Conservation (phyloP, 1,140 invertebrate species). For the Trachymyrmex septentrionalis region DNA sequence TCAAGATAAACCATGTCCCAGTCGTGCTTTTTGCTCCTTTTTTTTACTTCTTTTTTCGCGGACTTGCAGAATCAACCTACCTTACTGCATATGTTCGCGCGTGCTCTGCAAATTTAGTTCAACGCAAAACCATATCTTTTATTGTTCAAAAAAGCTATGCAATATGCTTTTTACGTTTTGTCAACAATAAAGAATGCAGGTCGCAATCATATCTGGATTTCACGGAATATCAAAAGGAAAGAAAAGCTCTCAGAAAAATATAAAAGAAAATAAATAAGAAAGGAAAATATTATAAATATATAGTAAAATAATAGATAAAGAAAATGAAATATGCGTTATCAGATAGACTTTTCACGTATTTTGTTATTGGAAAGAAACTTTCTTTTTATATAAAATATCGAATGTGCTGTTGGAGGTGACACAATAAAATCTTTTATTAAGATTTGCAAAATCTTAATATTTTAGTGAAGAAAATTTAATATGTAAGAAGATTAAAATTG, state of each 20-base stretch:
- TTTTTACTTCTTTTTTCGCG: background rate
- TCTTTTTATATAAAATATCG: background rate
- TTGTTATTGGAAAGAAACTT: background rate
- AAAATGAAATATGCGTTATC: background rate
- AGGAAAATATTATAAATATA: conserved; percentile 3
- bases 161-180: conserved; percentile 4
- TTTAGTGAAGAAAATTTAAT: background rate
- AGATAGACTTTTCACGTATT: background rate
- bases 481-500: background rate
- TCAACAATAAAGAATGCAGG: conserved; percentile 1
- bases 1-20: conserved; percentile 46
- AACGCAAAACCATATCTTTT: background rate
- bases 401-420: background rate
- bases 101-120: conserved; percentile 16
- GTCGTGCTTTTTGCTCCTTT: background rate
- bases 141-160: background rate
- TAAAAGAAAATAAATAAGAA: conserved; percentile 10
- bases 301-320: background rate
- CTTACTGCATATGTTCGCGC: background rate
- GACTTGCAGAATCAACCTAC: conserved; percentile 28
- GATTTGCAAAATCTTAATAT: background rate
- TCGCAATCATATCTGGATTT: background rate
- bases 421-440: background rate
- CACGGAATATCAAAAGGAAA: background rate
- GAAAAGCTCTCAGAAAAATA: background rate